Evolutionary conservation across 1,140 invertebrate genomes (phyloP).

Genomic region (Magallana gigas): DNA sequence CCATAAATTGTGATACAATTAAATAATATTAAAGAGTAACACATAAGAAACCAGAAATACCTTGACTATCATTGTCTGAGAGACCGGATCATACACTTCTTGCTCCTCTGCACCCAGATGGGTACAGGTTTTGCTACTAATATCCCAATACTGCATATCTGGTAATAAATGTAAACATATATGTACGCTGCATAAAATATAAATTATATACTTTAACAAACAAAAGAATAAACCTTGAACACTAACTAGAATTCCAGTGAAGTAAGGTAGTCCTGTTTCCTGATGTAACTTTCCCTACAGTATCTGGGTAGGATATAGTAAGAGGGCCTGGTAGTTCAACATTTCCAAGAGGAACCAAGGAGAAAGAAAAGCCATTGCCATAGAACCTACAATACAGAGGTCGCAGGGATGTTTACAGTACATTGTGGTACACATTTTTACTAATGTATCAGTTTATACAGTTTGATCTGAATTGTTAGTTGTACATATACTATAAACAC

Average conservation of each 20-base stretch:
- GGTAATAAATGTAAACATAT: background rate
- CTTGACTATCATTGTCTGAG: conserved; percentile 12
- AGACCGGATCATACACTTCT: conserved; percentile 11
- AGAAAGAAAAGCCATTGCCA: conserved; percentile 45
- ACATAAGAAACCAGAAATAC: background rate
- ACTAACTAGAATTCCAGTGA: conserved; percentile 63
- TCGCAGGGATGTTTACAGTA: background rate
- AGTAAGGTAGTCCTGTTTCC: conserved; percentile 50
- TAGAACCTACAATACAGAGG: conserved; percentile 21
- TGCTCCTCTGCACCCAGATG: conserved; percentile 9
- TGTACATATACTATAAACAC: background rate
- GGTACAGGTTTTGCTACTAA: conserved; percentile 57
- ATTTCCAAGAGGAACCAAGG: conserved; percentile 58
- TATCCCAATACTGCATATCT: conserved; percentile 58
- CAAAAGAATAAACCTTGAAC: background rate
- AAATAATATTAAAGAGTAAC: background rate
- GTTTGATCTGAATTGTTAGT: too few relatives aligned
- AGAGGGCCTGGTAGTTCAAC: conserved; percentile 61
- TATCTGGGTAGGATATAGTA: conserved; percentile 46
- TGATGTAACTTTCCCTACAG: conserved; percentile 7
- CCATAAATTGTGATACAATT: background rate
- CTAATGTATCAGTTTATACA: too few relatives aligned
- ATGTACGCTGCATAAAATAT: too few relatives aligned
- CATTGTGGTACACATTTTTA: too few relatives aligned
- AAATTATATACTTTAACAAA: background rate